Base-by-base conservation (phyloP, 2,797 vertebrate species). In the Euphonia xanthogaster region DNA sequence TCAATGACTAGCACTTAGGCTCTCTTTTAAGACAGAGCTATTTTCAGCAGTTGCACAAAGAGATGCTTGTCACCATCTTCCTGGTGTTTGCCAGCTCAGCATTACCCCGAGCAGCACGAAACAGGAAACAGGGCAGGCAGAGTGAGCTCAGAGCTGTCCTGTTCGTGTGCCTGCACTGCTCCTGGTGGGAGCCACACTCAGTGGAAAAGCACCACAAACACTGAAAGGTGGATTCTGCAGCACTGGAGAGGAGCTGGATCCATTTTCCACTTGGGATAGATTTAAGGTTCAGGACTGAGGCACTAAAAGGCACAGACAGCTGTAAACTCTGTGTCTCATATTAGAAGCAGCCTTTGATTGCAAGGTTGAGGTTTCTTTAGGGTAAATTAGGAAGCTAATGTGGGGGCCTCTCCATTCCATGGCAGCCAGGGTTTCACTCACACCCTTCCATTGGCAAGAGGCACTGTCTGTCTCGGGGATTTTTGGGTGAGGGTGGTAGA, bases 41-140 rank as follows among this genome's bases (percentile, higher is more conserved):
- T 86, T 96, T 93, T 77, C 85, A 83, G 78, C 83, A 88, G 31
- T 45, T 72, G 58, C 33, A 83, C 68, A 72, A 91, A 94, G 78
- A 93, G 33, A 61, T 89, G 78, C 84, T 88, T 47, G 55, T 96
- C 84, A 51, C 65, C 81, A 42, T 87, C 73, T 68, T 72, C 51
- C 42, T 86, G 50, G 47, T 54, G 54, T 66, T 63, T 90, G 53
- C 65, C 66, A 33, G 63, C 66, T 90, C 88, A 72, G 67, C 7
- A 1, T 65, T 63, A 35, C 42, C 28, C 54, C 7, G 6, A 5
- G 7, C 42, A 33, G 60, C 75, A 55, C 78, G 31, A 7, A 47
- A 6, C 54, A 51, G 70, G 62, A 39, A 33, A 14, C 16, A 10
- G 35, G 12, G 35, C 58, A 61, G 55, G 77, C 73, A 62, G 2